phyloP scores from a whole-genome alignment of 2,113 vertebrate species.

The Elgaria multicarinata region DNA sequence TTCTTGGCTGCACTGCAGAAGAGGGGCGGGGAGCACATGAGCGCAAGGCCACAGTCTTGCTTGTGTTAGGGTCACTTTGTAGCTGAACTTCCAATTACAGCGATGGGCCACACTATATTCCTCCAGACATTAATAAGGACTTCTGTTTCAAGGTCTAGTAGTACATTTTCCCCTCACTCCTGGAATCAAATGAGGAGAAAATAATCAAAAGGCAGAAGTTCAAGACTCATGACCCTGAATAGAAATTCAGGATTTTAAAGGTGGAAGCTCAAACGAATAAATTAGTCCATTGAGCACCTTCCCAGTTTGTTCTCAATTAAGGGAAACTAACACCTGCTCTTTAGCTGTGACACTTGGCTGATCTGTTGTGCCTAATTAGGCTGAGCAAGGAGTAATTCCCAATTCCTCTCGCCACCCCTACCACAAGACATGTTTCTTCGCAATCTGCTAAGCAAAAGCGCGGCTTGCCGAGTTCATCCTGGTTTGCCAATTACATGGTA shows the following conservation, averaged over 20 bases:
- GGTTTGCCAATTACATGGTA: background rate
- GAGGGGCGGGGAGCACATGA: background rate
- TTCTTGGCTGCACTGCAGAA: background rate
- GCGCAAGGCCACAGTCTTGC: background rate
- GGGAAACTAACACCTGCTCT: constrained; percentile 51
- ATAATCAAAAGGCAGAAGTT: background rate
- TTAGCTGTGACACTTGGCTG: constrained; percentile 38
- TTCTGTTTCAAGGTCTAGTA: background rate
- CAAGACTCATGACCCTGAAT: background rate
- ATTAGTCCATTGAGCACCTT: constrained; percentile 26
- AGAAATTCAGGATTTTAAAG: background rate
- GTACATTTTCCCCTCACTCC: background rate
- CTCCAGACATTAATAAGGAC: background rate
- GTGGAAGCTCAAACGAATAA: background rate
- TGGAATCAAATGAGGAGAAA: background rate
- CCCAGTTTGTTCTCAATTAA: constrained; percentile 49
- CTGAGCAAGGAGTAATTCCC: background rate
- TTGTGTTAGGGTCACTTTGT: background rate
- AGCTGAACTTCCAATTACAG: background rate
- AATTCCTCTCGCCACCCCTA: background rate
- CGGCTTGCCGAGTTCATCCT: background rate
- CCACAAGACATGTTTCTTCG: background rate
- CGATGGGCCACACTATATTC: background rate
- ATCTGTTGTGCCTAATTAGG: constrained; percentile 15
- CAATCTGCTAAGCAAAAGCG: background rate